Conservation (phyloP, 2,888 invertebrate species). For the Crocallis elinguaria region DNA sequence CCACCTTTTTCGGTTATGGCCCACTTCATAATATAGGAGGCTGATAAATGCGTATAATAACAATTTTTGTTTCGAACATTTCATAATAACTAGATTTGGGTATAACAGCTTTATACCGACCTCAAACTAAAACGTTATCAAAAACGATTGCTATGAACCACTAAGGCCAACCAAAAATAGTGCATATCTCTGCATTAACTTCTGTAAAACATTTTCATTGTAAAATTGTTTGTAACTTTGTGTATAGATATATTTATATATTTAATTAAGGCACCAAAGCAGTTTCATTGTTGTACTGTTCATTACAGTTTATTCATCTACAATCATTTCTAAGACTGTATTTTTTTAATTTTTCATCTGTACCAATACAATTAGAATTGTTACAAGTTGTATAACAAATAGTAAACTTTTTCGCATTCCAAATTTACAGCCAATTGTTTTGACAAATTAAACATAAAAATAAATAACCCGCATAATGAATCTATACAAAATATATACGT, state of each 20-base stretch:
- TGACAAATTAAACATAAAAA: not conserved
- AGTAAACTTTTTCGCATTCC: not conserved
- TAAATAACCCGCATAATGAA: constrained; percentile 25
- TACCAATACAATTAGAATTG: not conserved
- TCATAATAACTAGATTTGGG: too few species aligned
- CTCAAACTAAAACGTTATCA: too few species aligned
- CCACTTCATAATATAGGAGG: too few species aligned
- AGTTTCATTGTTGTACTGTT: constrained; percentile 9
- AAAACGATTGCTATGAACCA: too few species aligned
- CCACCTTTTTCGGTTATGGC: too few species aligned
- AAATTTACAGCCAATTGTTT: not conserved
- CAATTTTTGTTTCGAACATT: too few species aligned
- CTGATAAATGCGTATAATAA: too few species aligned
- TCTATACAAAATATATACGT: constrained; percentile 33
- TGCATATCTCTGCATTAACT: not conserved
- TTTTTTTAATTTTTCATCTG: too few species aligned
- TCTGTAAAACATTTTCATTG: not conserved
- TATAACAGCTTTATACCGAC: too few species aligned
- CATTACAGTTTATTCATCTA: not conserved
- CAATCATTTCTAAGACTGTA: too few species aligned
- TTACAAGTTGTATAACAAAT: not conserved
- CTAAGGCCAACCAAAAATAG: too few species aligned
- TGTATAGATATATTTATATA: constrained; percentile 23
- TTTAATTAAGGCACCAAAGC: constrained; percentile 50
- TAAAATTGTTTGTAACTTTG: constrained; percentile 9